Base-by-base conservation (phyloP, 2,888 invertebrate species). In the Allophyes oxyacanthae region DNA sequence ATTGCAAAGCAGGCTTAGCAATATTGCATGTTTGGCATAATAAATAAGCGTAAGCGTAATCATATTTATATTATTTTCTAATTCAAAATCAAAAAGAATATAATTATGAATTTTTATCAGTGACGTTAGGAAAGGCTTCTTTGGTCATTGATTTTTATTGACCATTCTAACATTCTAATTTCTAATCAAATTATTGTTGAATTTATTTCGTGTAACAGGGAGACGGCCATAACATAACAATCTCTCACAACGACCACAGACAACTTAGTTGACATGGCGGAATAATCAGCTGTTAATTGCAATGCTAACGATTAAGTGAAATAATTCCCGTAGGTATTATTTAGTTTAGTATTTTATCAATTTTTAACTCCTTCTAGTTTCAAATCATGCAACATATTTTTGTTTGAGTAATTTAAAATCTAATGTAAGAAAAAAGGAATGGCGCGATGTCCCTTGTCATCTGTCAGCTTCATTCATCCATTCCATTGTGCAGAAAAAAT, bases 401-500 rank as follows among this genome's bases (percentile, higher is more conserved):
- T 54, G 56, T 60, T 55, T 44, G 54, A 59, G 69, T 63, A 62
- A 67, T 66, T 61, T 48, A 62, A 69, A 65, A 63, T 50, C 61
- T 72, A 69, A 61, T 69, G 71, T 66, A 77, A 59, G 65, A 79
- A 78, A 78, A 82, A 79, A 84, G 80, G 87, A 91, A 92, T 91
- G 93, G 92, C 91, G 92, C 92, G 92, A 89, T 89, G 87, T 90
- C 85, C 84, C 84, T 84, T 92, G 91, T 92, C 92, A 92, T 86
- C 88, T 89, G 89, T 85, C 90, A 91, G 91, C 90, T 91, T 91
- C 86, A 79, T 90, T 88, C 91, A 90, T 90, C 90, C 92, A 91
- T 92, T n/a, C 91, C 92, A 91, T 92, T 92, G 91, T 90, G 89
- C 83, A 88, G 91, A 89, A 90, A 92, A 92, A 92, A 93, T 92